Conservation (phyloP, 2,797 vertebrate genomes). For the Pachyuromys duprasi region DNA sequence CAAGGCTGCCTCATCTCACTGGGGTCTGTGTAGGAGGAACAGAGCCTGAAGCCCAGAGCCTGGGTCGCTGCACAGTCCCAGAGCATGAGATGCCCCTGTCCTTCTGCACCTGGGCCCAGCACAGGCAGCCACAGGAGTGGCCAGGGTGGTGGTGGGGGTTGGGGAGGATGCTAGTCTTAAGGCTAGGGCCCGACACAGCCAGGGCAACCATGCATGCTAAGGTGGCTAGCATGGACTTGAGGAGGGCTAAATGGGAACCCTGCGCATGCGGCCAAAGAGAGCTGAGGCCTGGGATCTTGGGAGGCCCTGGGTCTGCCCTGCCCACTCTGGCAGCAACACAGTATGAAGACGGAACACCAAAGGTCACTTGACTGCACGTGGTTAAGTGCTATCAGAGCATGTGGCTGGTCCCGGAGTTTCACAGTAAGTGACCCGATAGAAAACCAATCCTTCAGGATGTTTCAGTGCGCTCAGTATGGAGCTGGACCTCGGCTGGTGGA, state of each 20-base stretch:
- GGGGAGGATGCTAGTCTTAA: not conserved
- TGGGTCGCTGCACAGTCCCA: not conserved
- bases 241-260: not conserved
- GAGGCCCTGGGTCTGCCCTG: constrained; percentile 61
- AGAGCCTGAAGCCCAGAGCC: not conserved
- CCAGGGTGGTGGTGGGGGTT: too few species aligned
- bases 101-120: not conserved
- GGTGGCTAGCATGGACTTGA: not conserved
- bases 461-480: constrained; percentile 71
- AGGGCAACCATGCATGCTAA: not conserved
- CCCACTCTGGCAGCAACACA: constrained; percentile 92
- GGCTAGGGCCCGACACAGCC: not conserved
- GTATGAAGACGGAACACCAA: constrained; percentile 98
- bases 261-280: not conserved
- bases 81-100: not conserved
- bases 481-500: constrained; percentile 45
- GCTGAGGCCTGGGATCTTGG: not conserved
- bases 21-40: not conserved
- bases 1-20: not conserved
- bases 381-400: constrained; percentile 91
- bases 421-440: constrained; percentile 98
- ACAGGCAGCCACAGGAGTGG: constrained; percentile 1
- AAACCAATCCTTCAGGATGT: constrained; percentile 99
- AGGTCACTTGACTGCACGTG: constrained; percentile 98
- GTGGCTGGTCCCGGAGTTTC: constrained; percentile 91